phyloP scores from a whole-genome alignment of 2,113 vertebrate genomes.

The Bombycilla garrulus region DNA sequence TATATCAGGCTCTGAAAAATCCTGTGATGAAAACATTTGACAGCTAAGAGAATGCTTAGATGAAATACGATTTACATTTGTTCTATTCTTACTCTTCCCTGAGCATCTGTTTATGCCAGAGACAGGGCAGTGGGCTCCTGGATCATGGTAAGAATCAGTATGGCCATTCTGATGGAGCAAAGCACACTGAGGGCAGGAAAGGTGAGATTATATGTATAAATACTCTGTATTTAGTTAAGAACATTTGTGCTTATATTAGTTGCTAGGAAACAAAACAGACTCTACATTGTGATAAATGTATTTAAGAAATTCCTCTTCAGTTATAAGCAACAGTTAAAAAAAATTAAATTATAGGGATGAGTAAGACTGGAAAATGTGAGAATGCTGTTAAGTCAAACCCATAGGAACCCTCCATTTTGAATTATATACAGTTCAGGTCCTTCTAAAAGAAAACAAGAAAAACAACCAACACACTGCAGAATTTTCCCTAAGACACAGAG shows the following conservation, averaged over 20 bases:
- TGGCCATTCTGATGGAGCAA: background rate
- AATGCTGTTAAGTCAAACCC: background rate
- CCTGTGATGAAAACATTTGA: background rate
- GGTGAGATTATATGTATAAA: background rate
- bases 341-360: background rate
- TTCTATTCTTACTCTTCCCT: background rate
- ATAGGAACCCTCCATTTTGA: background rate
- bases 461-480: background rate
- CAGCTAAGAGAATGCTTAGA: background rate
- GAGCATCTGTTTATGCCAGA: background rate
- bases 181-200: background rate
- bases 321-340: background rate
- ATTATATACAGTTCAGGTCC: background rate
- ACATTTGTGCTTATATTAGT: background rate
- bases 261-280: background rate
- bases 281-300: background rate
- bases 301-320: background rate
- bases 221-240: background rate
- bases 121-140: background rate
- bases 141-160: background rate
- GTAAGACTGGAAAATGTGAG: background rate
- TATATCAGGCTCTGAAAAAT: background rate
- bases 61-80: background rate
- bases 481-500: background rate
- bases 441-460: background rate